These are phyloP conservation scores for Rhyacophila evoluta DNA, from an alignment of 2,888 invertebrate species.

Conservation along the genomic window DNA sequence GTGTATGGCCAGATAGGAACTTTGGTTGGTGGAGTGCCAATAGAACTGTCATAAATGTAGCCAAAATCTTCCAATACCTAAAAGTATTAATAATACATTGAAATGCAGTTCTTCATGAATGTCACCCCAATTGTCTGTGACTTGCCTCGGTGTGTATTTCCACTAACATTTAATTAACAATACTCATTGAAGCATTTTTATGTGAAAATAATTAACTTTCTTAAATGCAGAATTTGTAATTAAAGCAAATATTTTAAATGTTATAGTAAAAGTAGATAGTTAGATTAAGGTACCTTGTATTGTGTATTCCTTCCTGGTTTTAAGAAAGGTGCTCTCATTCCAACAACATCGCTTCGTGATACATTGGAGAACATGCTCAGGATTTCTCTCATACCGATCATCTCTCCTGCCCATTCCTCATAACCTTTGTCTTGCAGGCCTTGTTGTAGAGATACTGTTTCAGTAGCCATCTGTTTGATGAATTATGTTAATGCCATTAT, in stretches of 20 bases:
- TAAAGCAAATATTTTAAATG: too few relatives aligned
- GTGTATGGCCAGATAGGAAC: slow-evolving; percentile 96
- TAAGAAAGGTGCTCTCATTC: slow-evolving; percentile 89
- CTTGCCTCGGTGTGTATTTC: too few relatives aligned
- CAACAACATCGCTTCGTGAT: slow-evolving; percentile 84
- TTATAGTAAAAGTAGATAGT: not conserved
- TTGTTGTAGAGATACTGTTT: slow-evolving; percentile 77
- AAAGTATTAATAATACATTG: too few relatives aligned
- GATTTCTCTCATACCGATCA: slow-evolving; percentile 94
- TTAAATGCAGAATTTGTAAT: too few relatives aligned
- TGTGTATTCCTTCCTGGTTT: slow-evolving; percentile 95
- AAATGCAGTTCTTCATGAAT: too few relatives aligned
- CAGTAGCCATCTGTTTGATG: slow-evolving; percentile 68
- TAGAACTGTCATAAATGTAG: slow-evolving; percentile 92
- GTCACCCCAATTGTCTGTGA: too few relatives aligned
- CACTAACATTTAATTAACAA: too few relatives aligned
- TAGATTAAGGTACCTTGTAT: slow-evolving; percentile 76
- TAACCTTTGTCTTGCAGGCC: slow-evolving; percentile 91
- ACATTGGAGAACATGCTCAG: slow-evolving; percentile 85
- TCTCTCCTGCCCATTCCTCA: slow-evolving; percentile 94
- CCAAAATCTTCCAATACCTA: slow-evolving; percentile 93
- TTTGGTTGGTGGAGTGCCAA: slow-evolving; percentile 84
- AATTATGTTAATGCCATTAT: not conserved
- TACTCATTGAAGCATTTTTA: too few relatives aligned
- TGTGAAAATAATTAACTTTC: too few relatives aligned